Base-by-base conservation (phyloP, 1,140 invertebrate genomes). In the Dendrolimus kikuchii region DNA sequence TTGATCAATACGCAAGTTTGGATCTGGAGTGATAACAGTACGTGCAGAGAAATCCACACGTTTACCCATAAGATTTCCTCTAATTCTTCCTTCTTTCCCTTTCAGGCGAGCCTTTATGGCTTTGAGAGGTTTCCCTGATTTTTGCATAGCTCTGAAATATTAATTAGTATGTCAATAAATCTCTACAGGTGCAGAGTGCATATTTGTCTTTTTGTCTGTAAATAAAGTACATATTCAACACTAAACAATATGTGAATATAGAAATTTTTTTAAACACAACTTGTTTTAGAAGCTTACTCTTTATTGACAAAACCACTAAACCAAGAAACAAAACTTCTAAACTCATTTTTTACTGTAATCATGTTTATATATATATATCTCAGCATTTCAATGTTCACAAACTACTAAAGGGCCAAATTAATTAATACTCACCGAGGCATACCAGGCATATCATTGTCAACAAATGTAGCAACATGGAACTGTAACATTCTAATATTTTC, bases 61-160 rank as follows among this genome's bases (percentile, higher is more conserved):
- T 83, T 99, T 99, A 55, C 99, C 99, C 98, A 99, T 99, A 64
- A 99, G 90, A 81, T 99, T 99, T 69, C 98, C 98, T 86, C 99
- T 89, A 70, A 99, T 99, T 70, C 99, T 89, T 0, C 99, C 99
- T 92, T 99, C 98, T 86, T 99, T 99, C 6, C 95, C 95, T 71
- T 96, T 96, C 7, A 96, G 77, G 47, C 95, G 89, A 0, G 94
- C 93, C 87, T 99, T 99, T 9, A 99, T 93, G 0, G 99, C 98
- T 89, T 99, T 99, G 0, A 99, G 83, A 0, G 99, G 99, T 80
- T 99, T 95, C 0, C 99, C 99, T 0, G 98, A 99, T 85, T 99
- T 99, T 85, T 99, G 99, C 91, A 98, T 97, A 5, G 99, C 98
- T 74, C 93, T 91, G 62, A 50, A 88, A 86, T 71, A 60, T 51